These are phyloP conservation scores for Drosophila kepulauana DNA, from an alignment of 1,140 invertebrate species.

Conservation along the genomic window DNA sequence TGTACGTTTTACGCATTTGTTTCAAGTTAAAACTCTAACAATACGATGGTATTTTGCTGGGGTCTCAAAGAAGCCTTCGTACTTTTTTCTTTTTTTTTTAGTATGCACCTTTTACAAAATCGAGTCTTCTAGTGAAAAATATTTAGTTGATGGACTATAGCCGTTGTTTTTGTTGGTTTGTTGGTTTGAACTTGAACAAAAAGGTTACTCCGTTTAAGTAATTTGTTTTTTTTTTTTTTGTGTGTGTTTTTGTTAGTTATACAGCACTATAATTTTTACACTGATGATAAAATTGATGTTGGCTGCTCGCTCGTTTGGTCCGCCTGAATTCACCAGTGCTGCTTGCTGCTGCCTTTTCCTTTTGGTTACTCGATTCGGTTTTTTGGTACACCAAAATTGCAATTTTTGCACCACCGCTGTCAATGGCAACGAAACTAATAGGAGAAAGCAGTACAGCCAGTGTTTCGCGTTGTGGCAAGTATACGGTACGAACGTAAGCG, in stretches of 20 bases:
- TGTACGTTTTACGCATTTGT: neutral
- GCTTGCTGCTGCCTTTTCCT: conserved; percentile 29
- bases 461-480: conserved; percentile 44
- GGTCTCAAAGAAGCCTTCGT: conserved; percentile 2
- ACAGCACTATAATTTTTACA: conserved; percentile 12
- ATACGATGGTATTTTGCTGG: neutral
- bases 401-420: conserved; percentile 82
- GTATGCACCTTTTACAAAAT: conserved; percentile 8
- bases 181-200: conserved; percentile 7
- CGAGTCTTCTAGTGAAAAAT: conserved; percentile 8
- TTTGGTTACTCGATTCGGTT: conserved; percentile 67
- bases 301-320: conserved; percentile 22
- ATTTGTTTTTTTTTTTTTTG: too few relatives aligned
- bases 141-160: conserved; percentile 1
- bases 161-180: neutral
- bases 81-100: neutral
- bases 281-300: conserved; percentile 10
- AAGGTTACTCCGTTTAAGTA: conserved; percentile 1
- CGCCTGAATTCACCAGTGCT: conserved; percentile 34
- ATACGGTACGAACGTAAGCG: conserved; percentile 49
- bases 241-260: conserved; percentile 4
- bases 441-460: conserved; percentile 69
- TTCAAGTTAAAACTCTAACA: too few relatives aligned
- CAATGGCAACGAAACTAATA: conserved; percentile 48
- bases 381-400: conserved; percentile 85